A percentile compares a stretch with the other conserved stretches of the same genome.
Evolutionary conservation across 2,113 vertebrate genomes (phyloP).

Genomic region (Agelaius phoeniceus): DNA sequence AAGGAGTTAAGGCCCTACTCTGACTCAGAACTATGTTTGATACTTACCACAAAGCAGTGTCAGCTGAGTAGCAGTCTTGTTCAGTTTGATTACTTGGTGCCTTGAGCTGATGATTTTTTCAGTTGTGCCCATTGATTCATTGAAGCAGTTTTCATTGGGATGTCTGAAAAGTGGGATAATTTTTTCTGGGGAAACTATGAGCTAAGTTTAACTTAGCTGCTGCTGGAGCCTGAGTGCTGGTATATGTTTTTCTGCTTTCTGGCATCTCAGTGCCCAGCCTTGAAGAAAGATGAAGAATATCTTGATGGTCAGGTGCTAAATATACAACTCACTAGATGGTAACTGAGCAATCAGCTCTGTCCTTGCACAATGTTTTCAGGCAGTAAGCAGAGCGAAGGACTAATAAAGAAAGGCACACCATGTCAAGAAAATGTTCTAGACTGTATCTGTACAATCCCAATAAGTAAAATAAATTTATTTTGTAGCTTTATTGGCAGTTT

Average conservation of each 20-base stretch:
- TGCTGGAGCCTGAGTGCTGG: background rate
- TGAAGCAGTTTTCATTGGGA: background rate
- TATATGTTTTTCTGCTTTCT: background rate
- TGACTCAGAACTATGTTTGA: background rate
- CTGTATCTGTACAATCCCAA: background rate
- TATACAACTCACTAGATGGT: background rate
- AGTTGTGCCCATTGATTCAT: background rate
- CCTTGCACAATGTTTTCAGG: background rate
- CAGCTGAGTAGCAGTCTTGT: background rate
- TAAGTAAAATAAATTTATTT: background rate
- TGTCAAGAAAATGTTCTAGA: background rate
- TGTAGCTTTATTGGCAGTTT: background rate
- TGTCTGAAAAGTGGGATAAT: background rate
- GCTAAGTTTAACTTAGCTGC: background rate
- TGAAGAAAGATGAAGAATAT: background rate
- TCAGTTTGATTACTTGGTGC: background rate
- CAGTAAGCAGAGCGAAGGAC: background rate
- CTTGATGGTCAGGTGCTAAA: background rate
- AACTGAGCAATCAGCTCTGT: background rate
- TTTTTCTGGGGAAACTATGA: background rate
- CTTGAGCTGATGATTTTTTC: background rate
- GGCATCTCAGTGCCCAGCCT: rapidly evolving
- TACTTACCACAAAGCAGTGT: background rate
- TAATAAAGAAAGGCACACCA: background rate
- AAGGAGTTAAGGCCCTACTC: background rate